phyloP scores from a whole-genome alignment of 2,113 vertebrate genomes.

The Ochotona princeps region DNA sequence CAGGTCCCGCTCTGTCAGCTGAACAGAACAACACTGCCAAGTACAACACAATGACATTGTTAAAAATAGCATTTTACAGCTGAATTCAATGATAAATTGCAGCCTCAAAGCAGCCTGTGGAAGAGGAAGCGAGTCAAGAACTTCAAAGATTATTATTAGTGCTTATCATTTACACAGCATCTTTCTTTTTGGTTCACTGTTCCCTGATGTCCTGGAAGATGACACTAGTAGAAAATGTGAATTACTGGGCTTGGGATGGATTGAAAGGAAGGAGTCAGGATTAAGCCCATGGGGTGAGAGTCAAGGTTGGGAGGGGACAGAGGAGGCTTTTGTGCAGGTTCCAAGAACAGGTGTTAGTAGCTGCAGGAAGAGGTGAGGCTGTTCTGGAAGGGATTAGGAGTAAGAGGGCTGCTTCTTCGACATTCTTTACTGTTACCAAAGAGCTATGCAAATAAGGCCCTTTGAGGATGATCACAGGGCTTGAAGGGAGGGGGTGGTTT shows the following conservation, averaged over 20 bases:
- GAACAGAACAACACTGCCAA: slow-evolving; percentile 57
- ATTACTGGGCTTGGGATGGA: background rate
- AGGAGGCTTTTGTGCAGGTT: background rate
- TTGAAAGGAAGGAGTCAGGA: slow-evolving; percentile 28
- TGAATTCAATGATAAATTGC: slow-evolving; percentile 66
- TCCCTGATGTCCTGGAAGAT: slow-evolving; percentile 47
- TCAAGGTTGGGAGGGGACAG: background rate
- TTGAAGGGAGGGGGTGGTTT: background rate
- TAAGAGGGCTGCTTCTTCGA: slow-evolving; percentile 7
- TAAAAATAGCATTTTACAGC: slow-evolving; percentile 76
- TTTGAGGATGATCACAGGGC: background rate
- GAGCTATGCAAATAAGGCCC: slow-evolving; percentile 70
- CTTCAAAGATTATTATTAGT: slow-evolving; percentile 66
- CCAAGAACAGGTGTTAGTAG: slow-evolving; percentile 19
- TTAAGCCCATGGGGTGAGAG: background rate
- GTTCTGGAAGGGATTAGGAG: slow-evolving; percentile 30
- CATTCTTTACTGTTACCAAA: slow-evolving; percentile 56
- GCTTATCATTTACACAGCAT: slow-evolving; percentile 65
- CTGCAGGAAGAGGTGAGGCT: background rate
- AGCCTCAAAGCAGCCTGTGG: slow-evolving; percentile 67
- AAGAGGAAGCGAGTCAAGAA: slow-evolving; percentile 68
- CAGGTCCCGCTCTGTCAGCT: slow-evolving; percentile 45
- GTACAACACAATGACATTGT: slow-evolving; percentile 62
- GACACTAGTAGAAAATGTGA: slow-evolving; percentile 11
- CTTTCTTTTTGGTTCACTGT: slow-evolving; percentile 45